Base-by-base conservation (phyloP, 2,888 invertebrate species). In the Harpalus rufipes region DNA sequence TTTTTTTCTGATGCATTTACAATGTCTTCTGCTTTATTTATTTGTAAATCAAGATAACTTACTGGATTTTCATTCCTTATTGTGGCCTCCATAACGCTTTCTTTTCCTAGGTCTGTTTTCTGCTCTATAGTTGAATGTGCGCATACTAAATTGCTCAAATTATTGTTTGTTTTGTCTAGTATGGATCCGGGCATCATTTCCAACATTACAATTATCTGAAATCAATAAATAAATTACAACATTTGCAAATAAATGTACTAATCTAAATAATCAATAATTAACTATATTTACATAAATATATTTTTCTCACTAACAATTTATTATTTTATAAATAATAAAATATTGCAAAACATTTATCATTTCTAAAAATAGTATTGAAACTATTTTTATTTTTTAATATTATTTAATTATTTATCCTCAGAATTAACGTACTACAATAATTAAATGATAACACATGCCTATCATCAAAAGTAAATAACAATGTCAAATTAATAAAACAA, bases 141-240 rank as follows among this genome's bases (percentile, higher is more conserved):
- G 25, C 78, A 84, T 65, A 14, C 63, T 78, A 84, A 51, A 59
- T 78, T 78, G 21, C 51, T 84, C 25, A 84, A 78, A 63, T 78
- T 78, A 63, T 84, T 84, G 56, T 84, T 84, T 84, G 84, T 78
- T 78, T 84, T 84, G 21, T 78, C 78, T 32, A 84, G 0, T 65
- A 78, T 21, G 25, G 78, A 84, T 84, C 78, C 84, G n/a, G 84
- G 84, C 84, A 84, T 84, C 84, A 84, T 84, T 78, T 78, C 84
- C 51, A 84, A 18, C 78, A 84, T 81, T 72, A 51, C 58, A 44
- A 51, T 68, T 58, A 74, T 58, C 81, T 81, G 58, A 81, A 81
- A 81, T 58, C 59, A 14, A 78, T 78, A 58, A 3, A n/a, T 12
- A 21, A 16, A 78, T 58, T 18, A 44, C 14, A 74, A 74, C 14